Conservation (phyloP, 2,888 invertebrate species). For the Drosophila crucigera region DNA sequence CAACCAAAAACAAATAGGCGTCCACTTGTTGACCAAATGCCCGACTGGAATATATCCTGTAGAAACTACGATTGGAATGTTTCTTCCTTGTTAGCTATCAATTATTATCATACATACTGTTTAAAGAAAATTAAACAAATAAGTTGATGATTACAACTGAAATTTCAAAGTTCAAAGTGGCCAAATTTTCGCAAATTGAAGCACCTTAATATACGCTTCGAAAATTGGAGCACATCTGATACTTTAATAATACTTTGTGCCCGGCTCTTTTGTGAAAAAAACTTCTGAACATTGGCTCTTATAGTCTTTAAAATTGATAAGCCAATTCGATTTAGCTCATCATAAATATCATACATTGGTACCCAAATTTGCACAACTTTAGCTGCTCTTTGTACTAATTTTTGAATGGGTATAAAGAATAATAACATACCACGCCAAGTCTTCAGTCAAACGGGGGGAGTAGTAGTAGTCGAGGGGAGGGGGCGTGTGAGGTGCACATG, state of each 20-base stretch:
- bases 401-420: slow-evolving; percentile 7
- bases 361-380: background rate
- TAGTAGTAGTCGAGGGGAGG: background rate
- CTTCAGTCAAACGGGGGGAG: slow-evolving; percentile 6
- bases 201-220: background rate
- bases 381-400: background rate
- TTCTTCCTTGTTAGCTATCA: background rate
- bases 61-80: background rate
- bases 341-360: background rate
- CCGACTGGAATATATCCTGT: background rate
- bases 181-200: background rate
- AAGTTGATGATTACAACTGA: background rate
- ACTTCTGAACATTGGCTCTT: background rate
- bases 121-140: background rate
- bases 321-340: background rate
- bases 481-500: slow-evolving; percentile 18
- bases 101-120: background rate
- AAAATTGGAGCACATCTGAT: background rate
- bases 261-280: background rate
- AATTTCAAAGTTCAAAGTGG: background rate
- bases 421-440: slow-evolving; percentile 33
- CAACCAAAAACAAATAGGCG: slow-evolving; percentile 11
- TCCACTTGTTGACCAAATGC: background rate
- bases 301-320: background rate
- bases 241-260: background rate